Evolutionary conservation across 1,140 invertebrate species (phyloP).

Genomic region (Hyposmocoma kahamanoa): DNA sequence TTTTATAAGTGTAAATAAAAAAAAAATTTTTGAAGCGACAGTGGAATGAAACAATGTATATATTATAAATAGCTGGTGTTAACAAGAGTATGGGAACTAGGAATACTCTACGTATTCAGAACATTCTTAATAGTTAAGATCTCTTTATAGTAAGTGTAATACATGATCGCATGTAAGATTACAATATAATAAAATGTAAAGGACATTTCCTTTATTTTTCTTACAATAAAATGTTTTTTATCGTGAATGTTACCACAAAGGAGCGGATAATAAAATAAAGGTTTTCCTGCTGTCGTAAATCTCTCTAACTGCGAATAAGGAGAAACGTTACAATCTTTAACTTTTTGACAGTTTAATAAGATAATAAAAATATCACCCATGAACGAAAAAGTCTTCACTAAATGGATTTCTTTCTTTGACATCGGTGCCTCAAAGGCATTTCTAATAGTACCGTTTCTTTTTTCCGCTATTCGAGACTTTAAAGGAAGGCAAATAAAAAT

Average conservation of each 20-base stretch:
- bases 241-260: conserved; percentile 27
- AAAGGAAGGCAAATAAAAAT: not conserved
- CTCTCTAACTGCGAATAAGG: conserved; percentile 36
- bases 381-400: conserved; percentile 18
- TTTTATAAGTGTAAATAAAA: too few species aligned
- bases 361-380: conserved; percentile 55
- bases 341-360: conserved; percentile 65
- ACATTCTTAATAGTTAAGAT: too few species aligned
- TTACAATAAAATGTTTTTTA: conserved; percentile 15
- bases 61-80: too few species aligned
- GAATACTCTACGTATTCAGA: too few species aligned
- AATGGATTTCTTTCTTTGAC: conserved; percentile 1
- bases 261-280: conserved; percentile 44
- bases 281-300: conserved; percentile 40
- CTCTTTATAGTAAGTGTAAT: too few species aligned
- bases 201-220: not conserved
- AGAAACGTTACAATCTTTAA: conserved; percentile 57
- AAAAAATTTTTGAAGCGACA: too few species aligned
- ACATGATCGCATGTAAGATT: too few species aligned
- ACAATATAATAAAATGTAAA: too few species aligned
- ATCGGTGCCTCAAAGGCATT: not conserved
- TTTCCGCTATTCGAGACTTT: not conserved
- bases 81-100: too few species aligned
- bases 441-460: not conserved
- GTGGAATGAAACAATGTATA: too few species aligned